Base-by-base conservation (phyloP, 2,888 invertebrate species). In the Drosophila meridiana region DNA sequence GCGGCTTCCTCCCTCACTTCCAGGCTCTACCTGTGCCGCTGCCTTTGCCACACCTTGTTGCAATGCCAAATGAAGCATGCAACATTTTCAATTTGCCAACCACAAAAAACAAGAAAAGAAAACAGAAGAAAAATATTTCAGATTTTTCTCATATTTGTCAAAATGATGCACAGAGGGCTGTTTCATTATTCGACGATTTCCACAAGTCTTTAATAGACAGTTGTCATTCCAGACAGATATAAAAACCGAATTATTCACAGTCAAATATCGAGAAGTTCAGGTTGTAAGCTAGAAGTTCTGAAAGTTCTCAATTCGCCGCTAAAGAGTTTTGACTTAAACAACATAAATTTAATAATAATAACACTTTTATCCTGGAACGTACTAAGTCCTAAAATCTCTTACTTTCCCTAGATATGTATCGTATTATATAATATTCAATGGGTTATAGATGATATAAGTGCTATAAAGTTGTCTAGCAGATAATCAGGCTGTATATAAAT, bases 1-100 rank as follows among this genome's bases (percentile, higher is more conserved):
- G 26, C 13, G 20, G 20, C 20, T 20, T 20, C 11, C 26, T 14
- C n/a, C 7, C n/a, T n/a, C 40, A 5, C 14, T 20, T 26, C 2
- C 45, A 13, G 28, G 1, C 45, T 28, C 26, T 13, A 26, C 11
- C 45, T 45, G 26, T 45, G 5, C 26, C 26, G 11, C 26, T 43
- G 8, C 14, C 26, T 8, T 34, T 40, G 0, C 32, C 20, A 20
- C 56, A 14, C 14, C 9, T 26, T 45, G 34, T 9, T 26, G 34
- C 58, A 45, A 1, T 11, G 7, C 4, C 34, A 47, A 59, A 36
- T 47, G 11, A 38, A 36, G 34, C 47, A 28, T 28, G 34, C 5
- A 36, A 28, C 34, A 47, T 47, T 36, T 58, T 58, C 45, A 34
- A 47, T 47, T 58, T 58, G 9, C 45, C 11, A 45, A 47, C 34